These are phyloP conservation scores for Danaus melanippus DNA, from an alignment of 1,140 invertebrate genomes.

Conservation along the genomic window DNA sequence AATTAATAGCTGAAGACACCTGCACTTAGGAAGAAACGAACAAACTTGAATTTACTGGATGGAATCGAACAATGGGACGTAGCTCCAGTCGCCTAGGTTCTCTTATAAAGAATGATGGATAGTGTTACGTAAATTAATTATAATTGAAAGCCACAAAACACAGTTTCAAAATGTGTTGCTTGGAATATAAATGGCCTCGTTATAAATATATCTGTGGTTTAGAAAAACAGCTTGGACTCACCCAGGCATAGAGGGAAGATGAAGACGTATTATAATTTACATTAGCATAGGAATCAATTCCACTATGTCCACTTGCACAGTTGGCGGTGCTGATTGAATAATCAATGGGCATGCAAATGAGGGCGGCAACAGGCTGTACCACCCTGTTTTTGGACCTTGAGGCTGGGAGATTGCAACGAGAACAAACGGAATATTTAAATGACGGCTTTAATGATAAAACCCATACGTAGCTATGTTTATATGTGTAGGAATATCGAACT, in stretches of 20 bases:
- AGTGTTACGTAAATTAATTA: too few relatives aligned
- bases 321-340: slow-evolving; percentile 50
- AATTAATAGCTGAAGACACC: slow-evolving; percentile 26
- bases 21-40: slow-evolving; percentile 16
- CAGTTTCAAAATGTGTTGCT: too few relatives aligned
- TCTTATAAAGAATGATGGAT: too few relatives aligned
- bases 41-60: slow-evolving; percentile 8
- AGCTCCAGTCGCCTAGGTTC: too few relatives aligned
- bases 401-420: slow-evolving; percentile 20
- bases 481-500: too few relatives aligned
- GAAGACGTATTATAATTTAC: slow-evolving; percentile 38
- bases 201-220: too few relatives aligned
- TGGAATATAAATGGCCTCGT: too few relatives aligned
- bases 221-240: slow-evolving; percentile 5
- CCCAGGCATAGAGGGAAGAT: slow-evolving; percentile 15
- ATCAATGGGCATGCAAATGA: slow-evolving; percentile 66
- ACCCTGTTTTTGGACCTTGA: slow-evolving; percentile 36
- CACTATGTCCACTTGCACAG: slow-evolving; percentile 33
- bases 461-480: too few relatives aligned
- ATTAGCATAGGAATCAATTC: slow-evolving; percentile 60
- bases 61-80: neutral
- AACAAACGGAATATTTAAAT: slow-evolving; percentile 33
- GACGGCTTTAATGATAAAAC: slow-evolving; percentile 14
- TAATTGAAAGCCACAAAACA: too few relatives aligned
- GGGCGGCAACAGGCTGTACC: slow-evolving; percentile 49